A percentile compares a stretch with the other conserved stretches of the same genome.
These are phyloP conservation scores for Ptiloglossa arizonensis DNA, from an alignment of 1,140 invertebrate species.

Conservation along the genomic window DNA sequence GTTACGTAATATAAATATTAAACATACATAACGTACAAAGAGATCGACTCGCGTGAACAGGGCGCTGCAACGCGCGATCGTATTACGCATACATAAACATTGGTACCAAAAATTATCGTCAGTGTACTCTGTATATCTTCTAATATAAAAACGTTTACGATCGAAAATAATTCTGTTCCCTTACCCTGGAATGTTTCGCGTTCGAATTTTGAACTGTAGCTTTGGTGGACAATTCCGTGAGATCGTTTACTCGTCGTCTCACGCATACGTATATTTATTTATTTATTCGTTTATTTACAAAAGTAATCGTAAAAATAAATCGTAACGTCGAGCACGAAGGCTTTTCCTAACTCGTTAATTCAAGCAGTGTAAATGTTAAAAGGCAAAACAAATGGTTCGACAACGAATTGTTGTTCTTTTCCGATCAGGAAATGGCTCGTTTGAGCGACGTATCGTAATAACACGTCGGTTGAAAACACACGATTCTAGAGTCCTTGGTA, in stretches of 20 bases:
- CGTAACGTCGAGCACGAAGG: no score
- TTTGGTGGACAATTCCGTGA: not conserved
- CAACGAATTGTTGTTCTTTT: no score
- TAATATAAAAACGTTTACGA: conserved; percentile 43
- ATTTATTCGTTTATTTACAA: no score
- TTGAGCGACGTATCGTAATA: not conserved
- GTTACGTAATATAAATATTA: not conserved
- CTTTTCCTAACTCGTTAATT: no score
- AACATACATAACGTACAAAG: not conserved
- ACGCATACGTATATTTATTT: no score
- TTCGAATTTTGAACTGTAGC: not conserved
- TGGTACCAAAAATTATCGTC: conserved; percentile 35
- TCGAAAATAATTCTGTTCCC: not conserved
- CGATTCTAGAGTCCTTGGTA: not conserved
- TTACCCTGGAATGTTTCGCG: not conserved
- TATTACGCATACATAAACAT: not conserved
- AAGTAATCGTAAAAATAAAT: no score
- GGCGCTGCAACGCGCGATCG: not conserved
- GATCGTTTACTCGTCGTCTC: no score
- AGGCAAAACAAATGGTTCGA: no score
- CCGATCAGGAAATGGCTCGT: not conserved
- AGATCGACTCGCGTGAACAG: not conserved
- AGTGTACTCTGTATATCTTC: conserved; percentile 23
- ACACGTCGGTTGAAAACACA: not conserved
- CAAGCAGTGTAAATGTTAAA: no score